These are phyloP conservation scores for Neoseiulus cucumeris DNA, from an alignment of 1,140 invertebrate genomes.

Conservation along the genomic window DNA sequence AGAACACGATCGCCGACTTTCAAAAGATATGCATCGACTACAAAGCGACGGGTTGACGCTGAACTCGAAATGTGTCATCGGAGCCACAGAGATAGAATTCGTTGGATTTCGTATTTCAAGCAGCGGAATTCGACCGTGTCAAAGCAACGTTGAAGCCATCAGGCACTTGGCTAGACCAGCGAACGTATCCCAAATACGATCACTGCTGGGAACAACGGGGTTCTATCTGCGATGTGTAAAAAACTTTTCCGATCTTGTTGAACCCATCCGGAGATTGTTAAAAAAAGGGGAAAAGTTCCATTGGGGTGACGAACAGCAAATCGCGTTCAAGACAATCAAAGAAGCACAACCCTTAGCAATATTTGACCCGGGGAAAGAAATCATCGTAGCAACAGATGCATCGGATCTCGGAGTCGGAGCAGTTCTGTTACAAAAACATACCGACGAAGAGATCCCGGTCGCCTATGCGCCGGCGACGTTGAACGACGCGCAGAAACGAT, in stretches of 20 bases:
- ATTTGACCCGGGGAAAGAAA: neutral
- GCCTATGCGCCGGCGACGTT: conserved; percentile 19
- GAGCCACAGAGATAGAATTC: neutral
- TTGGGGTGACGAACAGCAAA: neutral
- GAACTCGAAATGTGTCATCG: conserved; percentile 16
- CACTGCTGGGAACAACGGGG: neutral
- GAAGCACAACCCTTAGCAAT: neutral
- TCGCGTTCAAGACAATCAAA: neutral
- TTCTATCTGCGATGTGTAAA: neutral
- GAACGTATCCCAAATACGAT: neutral
- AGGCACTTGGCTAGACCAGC: neutral
- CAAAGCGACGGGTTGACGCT: conserved; percentile 16
- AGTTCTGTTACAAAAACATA: neutral
- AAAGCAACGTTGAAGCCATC: neutral
- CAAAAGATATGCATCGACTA: conserved; percentile 10
- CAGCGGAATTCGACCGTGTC: neutral
- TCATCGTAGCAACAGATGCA: neutral
- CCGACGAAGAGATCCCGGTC: neutral
- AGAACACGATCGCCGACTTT: conserved; percentile 14
- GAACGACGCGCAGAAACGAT: conserved; percentile 27
- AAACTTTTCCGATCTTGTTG: neutral
- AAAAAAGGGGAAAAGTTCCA: neutral
- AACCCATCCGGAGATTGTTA: neutral
- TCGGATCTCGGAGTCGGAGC: too few relatives aligned
- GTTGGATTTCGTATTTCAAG: neutral